phyloP scores from a whole-genome alignment of 2,888 invertebrate species.

The Ormyrus nitidulus region DNA sequence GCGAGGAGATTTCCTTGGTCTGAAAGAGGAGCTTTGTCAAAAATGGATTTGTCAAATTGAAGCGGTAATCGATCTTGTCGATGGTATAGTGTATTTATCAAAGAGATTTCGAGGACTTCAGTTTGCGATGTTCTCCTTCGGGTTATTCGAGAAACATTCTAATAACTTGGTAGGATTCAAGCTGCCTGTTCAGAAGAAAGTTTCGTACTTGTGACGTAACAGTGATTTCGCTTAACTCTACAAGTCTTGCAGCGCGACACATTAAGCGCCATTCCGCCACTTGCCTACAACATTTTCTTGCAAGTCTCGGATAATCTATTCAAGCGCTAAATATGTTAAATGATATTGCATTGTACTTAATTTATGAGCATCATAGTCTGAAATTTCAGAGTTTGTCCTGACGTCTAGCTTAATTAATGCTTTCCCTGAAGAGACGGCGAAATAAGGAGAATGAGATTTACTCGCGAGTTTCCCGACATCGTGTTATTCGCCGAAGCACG shows the following conservation, averaged over 20 bases:
- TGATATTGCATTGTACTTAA: constrained; percentile 21
- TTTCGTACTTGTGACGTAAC: background rate
- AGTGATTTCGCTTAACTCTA: background rate
- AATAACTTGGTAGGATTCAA: no score
- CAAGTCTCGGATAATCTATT: constrained; percentile 1
- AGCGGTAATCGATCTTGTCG: no score
- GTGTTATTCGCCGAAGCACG: background rate
- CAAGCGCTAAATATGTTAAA: constrained; percentile 6
- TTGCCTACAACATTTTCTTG: background rate
- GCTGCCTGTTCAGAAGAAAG: no score
- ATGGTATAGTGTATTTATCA: no score
- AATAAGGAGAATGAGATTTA: constrained; percentile 20
- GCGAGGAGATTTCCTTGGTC: no score
- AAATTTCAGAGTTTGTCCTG: constrained; percentile 13
- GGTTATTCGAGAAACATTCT: no score
- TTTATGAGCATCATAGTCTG: constrained; percentile 13
- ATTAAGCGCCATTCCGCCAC: background rate
- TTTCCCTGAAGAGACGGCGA: background rate
- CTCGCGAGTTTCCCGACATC: background rate
- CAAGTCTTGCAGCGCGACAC: background rate
- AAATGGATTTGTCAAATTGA: no score
- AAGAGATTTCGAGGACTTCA: no score
- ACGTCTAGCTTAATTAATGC: constrained; percentile 19
- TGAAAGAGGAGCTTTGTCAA: no score
- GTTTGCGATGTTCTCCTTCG: no score